phyloP scores from a whole-genome alignment of 1,140 invertebrate species.

The Pseudomyrmex sp. region DNA sequence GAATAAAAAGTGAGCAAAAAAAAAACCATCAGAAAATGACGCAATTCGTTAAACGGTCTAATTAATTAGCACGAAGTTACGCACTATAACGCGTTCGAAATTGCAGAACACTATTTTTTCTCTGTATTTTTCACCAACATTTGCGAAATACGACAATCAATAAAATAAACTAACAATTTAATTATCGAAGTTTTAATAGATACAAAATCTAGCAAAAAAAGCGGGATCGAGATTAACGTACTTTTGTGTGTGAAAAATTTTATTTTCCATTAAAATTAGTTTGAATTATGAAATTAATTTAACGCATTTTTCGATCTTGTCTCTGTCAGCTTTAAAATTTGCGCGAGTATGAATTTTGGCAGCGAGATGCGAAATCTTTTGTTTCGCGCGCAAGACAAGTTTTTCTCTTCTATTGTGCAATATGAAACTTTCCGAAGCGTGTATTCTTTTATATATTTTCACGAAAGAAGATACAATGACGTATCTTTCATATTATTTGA shows the following conservation, averaged over 20 bases:
- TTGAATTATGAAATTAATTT: neutral
- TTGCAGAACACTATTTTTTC: neutral
- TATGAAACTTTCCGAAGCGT: neutral
- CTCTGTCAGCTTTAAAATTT: neutral
- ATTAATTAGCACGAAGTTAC: neutral
- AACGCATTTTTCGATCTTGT: neutral
- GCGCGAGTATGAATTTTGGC: neutral
- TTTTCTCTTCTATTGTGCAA: neutral
- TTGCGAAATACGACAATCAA: constrained; percentile 10
- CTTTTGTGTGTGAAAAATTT: neutral
- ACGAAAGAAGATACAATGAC: neutral
- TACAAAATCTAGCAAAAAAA: neutral
- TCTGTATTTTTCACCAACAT: neutral
- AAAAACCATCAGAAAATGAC: constrained; percentile 19
- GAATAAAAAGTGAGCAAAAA: constrained; percentile 30
- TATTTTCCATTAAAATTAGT: neutral
- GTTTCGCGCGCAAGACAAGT: neutral
- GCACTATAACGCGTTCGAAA: neutral
- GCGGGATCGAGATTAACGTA: neutral
- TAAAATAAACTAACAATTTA: neutral
- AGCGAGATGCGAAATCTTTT: neutral
- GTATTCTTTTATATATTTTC: neutral
- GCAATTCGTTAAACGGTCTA: neutral
- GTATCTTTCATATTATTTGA: neutral
- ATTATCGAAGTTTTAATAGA: neutral